Evolutionary conservation across 92 coral and sea anemone species (phyloP).

Genomic region (Paramuricea clavata): DNA sequence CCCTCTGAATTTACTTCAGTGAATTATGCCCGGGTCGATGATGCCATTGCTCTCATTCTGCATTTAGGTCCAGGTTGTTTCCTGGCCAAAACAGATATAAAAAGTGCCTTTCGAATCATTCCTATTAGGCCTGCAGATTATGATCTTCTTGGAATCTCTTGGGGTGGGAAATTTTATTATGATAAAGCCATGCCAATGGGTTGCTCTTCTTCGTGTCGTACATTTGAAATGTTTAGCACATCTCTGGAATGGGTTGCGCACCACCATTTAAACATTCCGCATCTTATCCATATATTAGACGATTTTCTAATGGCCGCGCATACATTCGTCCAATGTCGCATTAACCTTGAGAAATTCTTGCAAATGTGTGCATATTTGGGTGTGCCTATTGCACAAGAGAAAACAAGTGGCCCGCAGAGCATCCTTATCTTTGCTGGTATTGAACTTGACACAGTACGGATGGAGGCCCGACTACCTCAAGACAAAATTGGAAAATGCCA

Average conservation of each 20-base stretch:
- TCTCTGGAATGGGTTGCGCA: conserved; percentile 49
- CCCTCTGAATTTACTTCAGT: no score
- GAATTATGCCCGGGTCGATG: conserved; percentile 53
- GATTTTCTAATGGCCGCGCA: conserved; percentile 67
- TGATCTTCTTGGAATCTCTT: conserved; percentile 32
- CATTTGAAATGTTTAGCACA: conserved; percentile 46
- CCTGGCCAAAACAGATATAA: conserved; percentile 57
- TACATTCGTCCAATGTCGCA: conserved; percentile 20
- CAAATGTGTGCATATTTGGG: conserved; percentile 53
- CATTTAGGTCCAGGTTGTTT: conserved; percentile 46
- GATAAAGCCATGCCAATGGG: conserved; percentile 45
- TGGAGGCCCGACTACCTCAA: conserved; percentile 49
- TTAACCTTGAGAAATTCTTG: conserved; percentile 25
- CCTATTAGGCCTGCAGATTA: conserved; percentile 31
- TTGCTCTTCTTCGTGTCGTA: conserved; percentile 27
- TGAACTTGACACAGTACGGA: conserved; percentile 37
- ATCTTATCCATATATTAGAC: conserved; percentile 61
- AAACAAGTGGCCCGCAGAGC: conserved; percentile 40
- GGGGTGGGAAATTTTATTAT: conserved; percentile 40
- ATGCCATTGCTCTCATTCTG: conserved; percentile 33
- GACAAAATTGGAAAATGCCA: conserved; percentile 28
- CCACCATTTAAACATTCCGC: not conserved
- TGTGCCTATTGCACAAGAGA: conserved; percentile 76
- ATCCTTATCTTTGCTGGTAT: conserved; percentile 62
- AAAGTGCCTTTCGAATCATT: conserved; percentile 50